Percentiles rank a stretch among this genome's conserved stretches.
Conservation (phyloP, 2,797 vertebrate species). For the Eurystomus glaucurus region DNA sequence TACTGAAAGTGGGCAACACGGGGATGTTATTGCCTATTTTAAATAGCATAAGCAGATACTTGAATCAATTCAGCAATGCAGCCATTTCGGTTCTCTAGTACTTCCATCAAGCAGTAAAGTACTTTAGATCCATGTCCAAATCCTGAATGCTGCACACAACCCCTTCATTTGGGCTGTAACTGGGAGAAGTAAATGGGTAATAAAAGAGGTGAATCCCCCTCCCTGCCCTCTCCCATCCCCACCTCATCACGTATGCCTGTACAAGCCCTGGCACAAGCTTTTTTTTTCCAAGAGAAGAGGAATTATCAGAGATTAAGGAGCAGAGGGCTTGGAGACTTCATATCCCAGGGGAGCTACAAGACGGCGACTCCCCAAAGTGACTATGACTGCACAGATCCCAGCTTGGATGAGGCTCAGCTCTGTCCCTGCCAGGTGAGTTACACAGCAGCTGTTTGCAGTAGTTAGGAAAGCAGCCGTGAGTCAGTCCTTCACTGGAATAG, state of each 20-base stretch:
- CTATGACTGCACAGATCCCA: background rate
- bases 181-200: background rate
- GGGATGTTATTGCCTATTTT: background rate
- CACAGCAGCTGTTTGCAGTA: background rate
- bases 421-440: background rate
- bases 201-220: background rate
- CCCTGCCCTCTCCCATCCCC: background rate
- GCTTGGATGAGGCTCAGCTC: background rate
- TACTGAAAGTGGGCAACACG: background rate
- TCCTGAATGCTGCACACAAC: background rate
- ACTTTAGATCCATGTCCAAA: background rate
- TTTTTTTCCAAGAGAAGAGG: background rate
- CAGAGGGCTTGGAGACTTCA: background rate
- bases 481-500: background rate
- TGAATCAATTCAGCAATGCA: background rate
- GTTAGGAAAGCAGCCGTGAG: background rate
- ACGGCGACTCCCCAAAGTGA: background rate
- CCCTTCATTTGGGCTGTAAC: background rate
- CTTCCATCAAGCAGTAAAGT: background rate
- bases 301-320: background rate
- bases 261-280: background rate
- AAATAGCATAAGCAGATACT: background rate
- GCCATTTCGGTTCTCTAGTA: background rate
- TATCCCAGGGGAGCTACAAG: background rate
- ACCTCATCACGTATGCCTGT: accelerated